Base-by-base conservation (phyloP, 2,797 vertebrate genomes). In the Telmatherina bonti region DNA sequence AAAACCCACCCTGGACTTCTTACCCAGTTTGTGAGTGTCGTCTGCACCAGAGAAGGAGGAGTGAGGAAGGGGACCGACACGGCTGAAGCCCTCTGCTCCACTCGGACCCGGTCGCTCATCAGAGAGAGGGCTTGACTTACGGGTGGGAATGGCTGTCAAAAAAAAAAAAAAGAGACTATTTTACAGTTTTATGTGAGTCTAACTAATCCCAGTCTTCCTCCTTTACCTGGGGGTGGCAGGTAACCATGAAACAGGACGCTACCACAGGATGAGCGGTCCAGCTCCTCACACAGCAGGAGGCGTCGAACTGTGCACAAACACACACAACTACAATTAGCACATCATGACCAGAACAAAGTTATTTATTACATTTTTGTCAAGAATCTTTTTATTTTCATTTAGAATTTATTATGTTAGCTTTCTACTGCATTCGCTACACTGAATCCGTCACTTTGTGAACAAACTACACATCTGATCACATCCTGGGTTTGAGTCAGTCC, bases 201-300 rank as follows among this genome's bases (percentile, higher is more conserved):
- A 11, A 43, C 4, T 69, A 52, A 38, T 58, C 57, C 20, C 5
- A 0, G 30, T 62, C 0, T 67, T 13, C 11, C 24, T 24, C 15
- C 24, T 52, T 57, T 95, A 99, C 98, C 97, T 94, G 98, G 98
- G 35, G 98, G 97, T 6, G 97, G 98, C 76, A 99, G 91, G 89
- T 99, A 99, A 38, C 98, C 98, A 8, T 99, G 97, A 84, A 99
- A 99, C 31, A 99, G 96, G 75, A 99, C 98, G 2, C 97, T 99
- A 74, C 98, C 98, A 81, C 98, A 99, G 0, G 98, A 99, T 0
- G 98, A 99, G 22, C 97, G 95, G 76, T 99, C 98, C 88, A 99
- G 90, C 76, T 99, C 98, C 89, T 99, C 98, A 90, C 98, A 99
- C 4, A 99, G 87, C 64, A 98, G 93, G 78, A 99, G 90, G 72